Base-by-base conservation (phyloP, 1,140 invertebrate genomes). In the Lepidurus apus region DNA sequence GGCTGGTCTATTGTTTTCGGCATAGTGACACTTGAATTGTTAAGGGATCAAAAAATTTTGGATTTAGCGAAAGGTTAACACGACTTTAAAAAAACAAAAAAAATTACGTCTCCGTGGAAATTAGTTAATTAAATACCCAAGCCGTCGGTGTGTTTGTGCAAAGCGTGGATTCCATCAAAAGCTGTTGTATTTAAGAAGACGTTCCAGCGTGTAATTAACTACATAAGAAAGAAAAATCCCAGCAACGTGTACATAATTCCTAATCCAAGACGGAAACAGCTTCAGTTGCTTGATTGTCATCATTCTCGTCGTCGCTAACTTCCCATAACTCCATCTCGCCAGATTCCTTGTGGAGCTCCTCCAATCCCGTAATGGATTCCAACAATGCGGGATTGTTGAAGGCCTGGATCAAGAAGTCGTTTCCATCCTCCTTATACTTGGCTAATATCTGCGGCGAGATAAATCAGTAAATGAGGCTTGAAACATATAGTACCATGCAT, bases 301-400 rank as follows among this genome's bases (percentile, higher is more conserved):
- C 44, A n/a, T 44, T 44, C 8, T 44, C 42, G 7, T 45, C 42
- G 43, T 26, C 34, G 3, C 34, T 43, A 42, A 78, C 34, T 65
- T 65, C 53, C 53, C 53, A 21, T 80, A 91, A 91, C 84, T 92
- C 89, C 34, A 88, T 87, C 79, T 90, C 85, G 83, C 92, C 88
- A 17, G 89, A 88, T 26, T 88, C 86, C 44, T 89, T 86, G 74
- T 93, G 89, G 77, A 96, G 86, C 81, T 93, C 88, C 7, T 91
- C 91, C 9, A 98, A 86, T 0, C 95, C 95, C 6, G 95, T 95
- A 0, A 98, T 83, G 82, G 93, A 90, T 87, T 98, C 96, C 75
- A 98, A 87, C 86, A 93, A 93, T 81, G 89, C 91, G 2, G 93
- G 90, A 82, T 91, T 90, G 83, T 96, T 92, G 82, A 97, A 96